phyloP scores from a whole-genome alignment of 2,888 invertebrate genomes.

The Mesoligia furuncula region DNA sequence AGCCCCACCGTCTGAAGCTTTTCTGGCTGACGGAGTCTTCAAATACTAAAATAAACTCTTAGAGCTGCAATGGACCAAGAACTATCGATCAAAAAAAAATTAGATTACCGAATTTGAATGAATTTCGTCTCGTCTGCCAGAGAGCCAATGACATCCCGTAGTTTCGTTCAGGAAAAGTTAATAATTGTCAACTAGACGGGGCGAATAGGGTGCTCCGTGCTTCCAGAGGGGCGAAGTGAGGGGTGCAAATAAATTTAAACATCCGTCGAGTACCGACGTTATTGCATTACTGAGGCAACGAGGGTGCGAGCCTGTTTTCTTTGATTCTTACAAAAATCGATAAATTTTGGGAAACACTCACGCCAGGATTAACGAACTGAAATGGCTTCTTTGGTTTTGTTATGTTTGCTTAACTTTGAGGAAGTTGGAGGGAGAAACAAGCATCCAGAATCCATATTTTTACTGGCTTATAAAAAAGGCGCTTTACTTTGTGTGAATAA shows the following conservation, averaged over 20 bases:
- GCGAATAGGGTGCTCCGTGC: slow-evolving; percentile 61
- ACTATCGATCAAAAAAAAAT: not conserved
- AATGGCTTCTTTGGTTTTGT: slow-evolving; percentile 48
- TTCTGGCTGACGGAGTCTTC: not conserved
- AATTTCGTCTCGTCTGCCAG: slow-evolving; percentile 33
- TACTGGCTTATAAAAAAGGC: not conserved
- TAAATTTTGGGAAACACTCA: slow-evolving; percentile 61
- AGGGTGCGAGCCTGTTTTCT: slow-evolving; percentile 65
- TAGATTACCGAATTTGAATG: slow-evolving; percentile 28
- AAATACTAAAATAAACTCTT: not conserved
- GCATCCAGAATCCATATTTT: not conserved
- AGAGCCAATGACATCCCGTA: slow-evolving; percentile 49
- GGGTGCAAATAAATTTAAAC: slow-evolving; percentile 81
- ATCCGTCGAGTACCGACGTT: slow-evolving; percentile 74
- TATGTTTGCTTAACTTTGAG: slow-evolving; percentile 37
- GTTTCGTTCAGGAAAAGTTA: slow-evolving; percentile 66
- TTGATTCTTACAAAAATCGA: slow-evolving; percentile 66
- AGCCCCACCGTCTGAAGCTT: not conserved
- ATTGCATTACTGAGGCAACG: slow-evolving; percentile 77
- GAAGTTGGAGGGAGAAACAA: slow-evolving; percentile 16
- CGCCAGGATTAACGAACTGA: slow-evolving; percentile 57
- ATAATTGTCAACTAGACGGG: slow-evolving; percentile 68
- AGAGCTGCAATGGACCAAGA: not conserved
- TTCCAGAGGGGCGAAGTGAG: slow-evolving; percentile 56
- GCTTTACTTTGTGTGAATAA: not conserved